phyloP scores from a whole-genome alignment of 1,140 invertebrate species.

The Melitaea cinxia region DNA sequence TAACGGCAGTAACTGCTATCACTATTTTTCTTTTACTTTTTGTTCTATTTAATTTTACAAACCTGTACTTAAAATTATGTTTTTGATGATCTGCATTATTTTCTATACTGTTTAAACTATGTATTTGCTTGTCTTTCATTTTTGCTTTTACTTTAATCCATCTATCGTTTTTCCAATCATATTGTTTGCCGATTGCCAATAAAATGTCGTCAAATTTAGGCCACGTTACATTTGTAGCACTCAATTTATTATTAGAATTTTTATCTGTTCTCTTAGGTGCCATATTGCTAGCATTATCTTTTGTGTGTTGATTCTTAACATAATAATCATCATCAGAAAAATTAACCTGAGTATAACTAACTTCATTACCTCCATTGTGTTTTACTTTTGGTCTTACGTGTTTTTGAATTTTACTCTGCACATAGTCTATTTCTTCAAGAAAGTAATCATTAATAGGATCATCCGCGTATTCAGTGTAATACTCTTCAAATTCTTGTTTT shows the following conservation, averaged over 20 bases:
- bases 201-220: constrained; percentile 73
- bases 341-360: not conserved
- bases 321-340: constrained; percentile 5
- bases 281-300: not conserved
- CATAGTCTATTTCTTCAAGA: constrained; percentile 32
- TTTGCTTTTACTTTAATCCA: constrained; percentile 74
- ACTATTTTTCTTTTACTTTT: constrained; percentile 72
- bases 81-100: constrained; percentile 51
- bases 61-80: constrained; percentile 72
- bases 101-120: constrained; percentile 31
- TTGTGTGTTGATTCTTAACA: not conserved
- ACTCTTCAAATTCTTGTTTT: constrained; percentile 53
- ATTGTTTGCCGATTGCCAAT: constrained; percentile 66
- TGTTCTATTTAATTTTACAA: constrained; percentile 70
- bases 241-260: constrained; percentile 8
- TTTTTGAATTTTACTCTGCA: constrained; percentile 25
- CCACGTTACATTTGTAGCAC: constrained; percentile 42
- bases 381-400: constrained; percentile 8
- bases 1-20: constrained; percentile 71
- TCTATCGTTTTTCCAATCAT: constrained; percentile 74
- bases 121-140: constrained; percentile 39
- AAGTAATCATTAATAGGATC: constrained; percentile 36
- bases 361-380: constrained; percentile 6
- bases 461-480: constrained; percentile 57
- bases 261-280: not conserved